A percentile compares a stretch with the other conserved stretches of the same genome.
Evolutionary conservation across 1,140 invertebrate species (phyloP).

Genomic region (Brachionus rubens): DNA sequence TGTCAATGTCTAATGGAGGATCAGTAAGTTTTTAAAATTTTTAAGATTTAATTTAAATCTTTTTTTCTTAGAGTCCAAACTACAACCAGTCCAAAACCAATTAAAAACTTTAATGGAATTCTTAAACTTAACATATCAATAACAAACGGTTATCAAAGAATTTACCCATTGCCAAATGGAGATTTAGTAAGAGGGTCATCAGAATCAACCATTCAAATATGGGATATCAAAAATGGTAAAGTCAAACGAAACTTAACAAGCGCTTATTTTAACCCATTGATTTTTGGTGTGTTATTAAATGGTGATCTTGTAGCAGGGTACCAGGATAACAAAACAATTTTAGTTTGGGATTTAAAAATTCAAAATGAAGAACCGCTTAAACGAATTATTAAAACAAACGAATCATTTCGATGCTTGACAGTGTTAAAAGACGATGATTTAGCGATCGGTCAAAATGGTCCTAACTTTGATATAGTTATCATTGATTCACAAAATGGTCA

Average conservation of each 20-base stretch:
- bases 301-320: background rate
- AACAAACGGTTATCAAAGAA: background rate
- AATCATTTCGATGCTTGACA: background rate
- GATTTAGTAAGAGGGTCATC: background rate
- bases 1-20: background rate
- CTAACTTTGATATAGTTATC: background rate
- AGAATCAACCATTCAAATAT: background rate
- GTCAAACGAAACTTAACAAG: background rate
- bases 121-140: background rate
- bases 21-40: background rate
- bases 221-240: background rate
- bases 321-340: background rate
- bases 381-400: background rate
- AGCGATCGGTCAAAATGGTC: background rate
- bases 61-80: background rate
- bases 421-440: background rate
- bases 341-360: background rate
- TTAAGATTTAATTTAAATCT: background rate
- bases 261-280: background rate
- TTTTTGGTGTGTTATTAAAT: background rate
- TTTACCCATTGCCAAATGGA: background rate
- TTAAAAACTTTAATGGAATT: background rate
- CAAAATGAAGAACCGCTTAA: background rate
- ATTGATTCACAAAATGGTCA: too few species aligned
- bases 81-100: background rate